Conservation (phyloP, 1,140 invertebrate genomes). For the Bilobella aurantiaca region DNA sequence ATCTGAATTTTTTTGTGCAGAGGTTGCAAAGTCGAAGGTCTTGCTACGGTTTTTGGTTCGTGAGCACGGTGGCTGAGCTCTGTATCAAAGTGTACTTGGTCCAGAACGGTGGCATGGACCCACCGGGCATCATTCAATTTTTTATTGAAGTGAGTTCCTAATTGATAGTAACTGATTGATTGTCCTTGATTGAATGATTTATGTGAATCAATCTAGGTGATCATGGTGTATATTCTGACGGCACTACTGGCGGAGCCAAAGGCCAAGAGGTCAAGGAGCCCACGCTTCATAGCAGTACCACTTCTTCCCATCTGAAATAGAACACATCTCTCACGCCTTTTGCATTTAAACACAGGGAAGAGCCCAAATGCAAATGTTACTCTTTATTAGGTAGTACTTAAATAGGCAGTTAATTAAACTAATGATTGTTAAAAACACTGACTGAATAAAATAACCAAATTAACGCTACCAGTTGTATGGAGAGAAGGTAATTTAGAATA, state of each 20-base stretch:
- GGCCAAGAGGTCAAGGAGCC: not conserved
- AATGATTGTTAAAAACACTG: too few relatives aligned
- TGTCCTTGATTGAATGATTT: too few relatives aligned
- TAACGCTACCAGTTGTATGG: too few relatives aligned
- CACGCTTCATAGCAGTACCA: not conserved
- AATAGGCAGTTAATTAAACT: too few relatives aligned
- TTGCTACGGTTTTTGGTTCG: slow-evolving; percentile 9
- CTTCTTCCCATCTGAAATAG: not conserved
- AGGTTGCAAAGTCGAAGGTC: not conserved
- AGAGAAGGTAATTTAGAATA: too few relatives aligned
- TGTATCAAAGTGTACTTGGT: slow-evolving; percentile 9
- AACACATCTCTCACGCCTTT: not conserved
- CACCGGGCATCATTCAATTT: slow-evolving; percentile 8
- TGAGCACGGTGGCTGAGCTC: slow-evolving; percentile 8
- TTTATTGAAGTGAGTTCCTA: not conserved
- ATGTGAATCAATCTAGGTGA: too few relatives aligned
- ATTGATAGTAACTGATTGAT: too few relatives aligned
- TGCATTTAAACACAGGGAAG: not conserved
- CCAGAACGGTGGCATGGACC: not conserved
- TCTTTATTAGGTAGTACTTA: too few relatives aligned
- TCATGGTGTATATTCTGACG: not conserved
- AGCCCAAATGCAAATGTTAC: too few relatives aligned
- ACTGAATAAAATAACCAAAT: too few relatives aligned
- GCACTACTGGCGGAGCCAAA: not conserved
- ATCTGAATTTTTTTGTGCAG: not conserved